Conservation (phyloP, 2,888 invertebrate species). For the Agriopis marginaria region DNA sequence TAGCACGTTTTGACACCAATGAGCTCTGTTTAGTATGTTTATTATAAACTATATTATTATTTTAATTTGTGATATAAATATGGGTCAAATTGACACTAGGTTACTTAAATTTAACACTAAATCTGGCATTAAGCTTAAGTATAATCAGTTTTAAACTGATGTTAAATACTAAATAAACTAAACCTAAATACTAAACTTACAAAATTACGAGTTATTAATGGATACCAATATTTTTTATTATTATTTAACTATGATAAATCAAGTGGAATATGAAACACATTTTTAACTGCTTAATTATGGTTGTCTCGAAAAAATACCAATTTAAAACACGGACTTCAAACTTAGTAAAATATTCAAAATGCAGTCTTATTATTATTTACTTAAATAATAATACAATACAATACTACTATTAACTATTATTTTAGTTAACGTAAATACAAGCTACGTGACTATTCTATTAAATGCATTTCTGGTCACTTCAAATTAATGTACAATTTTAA, state of each 20-base stretch:
- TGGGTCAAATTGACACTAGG: conserved; percentile 16
- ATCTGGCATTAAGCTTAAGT: conserved; percentile 51
- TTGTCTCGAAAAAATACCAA: no score
- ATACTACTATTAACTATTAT: background rate
- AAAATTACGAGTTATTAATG: background rate
- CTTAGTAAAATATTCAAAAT: background rate
- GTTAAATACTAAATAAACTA: conserved; percentile 17
- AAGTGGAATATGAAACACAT: background rate
- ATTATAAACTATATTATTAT: background rate
- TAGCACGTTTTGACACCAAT: conserved; percentile 30
- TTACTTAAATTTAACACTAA: conserved; percentile 18
- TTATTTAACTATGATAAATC: no score
- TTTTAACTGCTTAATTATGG: no score
- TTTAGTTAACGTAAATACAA: conserved; percentile 2
- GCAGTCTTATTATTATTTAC: background rate
- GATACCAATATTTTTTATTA: background rate
- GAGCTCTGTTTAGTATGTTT: conserved; percentile 21
- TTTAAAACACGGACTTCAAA: background rate
- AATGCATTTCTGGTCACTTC: conserved; percentile 81
- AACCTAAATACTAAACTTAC: background rate
- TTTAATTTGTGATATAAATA: conserved; percentile 7
- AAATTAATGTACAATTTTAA: conserved; percentile 69
- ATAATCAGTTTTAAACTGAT: conserved; percentile 49
- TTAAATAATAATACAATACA: background rate
- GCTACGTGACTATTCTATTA: conserved; percentile 60